Evolutionary conservation across 2,888 invertebrate genomes (phyloP).

Genomic region (Icerya purchasi): DNA sequence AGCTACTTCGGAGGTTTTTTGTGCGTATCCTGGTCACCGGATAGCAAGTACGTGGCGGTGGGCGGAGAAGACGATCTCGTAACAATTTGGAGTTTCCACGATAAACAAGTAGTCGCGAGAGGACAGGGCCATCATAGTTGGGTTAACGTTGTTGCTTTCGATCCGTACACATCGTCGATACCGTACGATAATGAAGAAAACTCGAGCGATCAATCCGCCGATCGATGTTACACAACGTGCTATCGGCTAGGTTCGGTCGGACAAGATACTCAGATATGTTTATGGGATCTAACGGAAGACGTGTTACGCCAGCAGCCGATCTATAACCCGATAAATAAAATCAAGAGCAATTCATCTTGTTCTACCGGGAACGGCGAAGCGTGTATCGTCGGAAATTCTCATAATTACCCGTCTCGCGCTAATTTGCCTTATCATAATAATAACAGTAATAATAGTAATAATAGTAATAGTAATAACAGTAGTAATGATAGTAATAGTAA

Average conservation of each 20-base stretch:
- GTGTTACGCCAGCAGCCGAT: constrained; percentile 31
- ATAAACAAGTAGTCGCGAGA: constrained; percentile 82
- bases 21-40: constrained; percentile 96
- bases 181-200: constrained; percentile 1
- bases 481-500: constrained; percentile 2
- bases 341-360: not conserved
- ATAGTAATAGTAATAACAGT: not conserved
- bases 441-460: not conserved
- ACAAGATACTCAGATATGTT: constrained; percentile 90
- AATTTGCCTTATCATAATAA: not conserved
- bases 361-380: constrained; percentile 7
- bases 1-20: constrained; percentile 96
- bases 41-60: constrained; percentile 80
- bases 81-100: constrained; percentile 86
- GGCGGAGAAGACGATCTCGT: constrained; percentile 98
- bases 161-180: constrained; percentile 30
- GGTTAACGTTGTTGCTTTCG: constrained; percentile 93
- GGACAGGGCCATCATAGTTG: constrained; percentile 95
- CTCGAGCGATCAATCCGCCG: not conserved
- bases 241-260: constrained; percentile 84
- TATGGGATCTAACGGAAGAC: constrained; percentile 97
- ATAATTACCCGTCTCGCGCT: not conserved
- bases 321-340: not conserved
- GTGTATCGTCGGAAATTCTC: not conserved
- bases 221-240: constrained; percentile 33